Conservation (phyloP, 2,888 invertebrate species). For the Eupithecia insigniata region DNA sequence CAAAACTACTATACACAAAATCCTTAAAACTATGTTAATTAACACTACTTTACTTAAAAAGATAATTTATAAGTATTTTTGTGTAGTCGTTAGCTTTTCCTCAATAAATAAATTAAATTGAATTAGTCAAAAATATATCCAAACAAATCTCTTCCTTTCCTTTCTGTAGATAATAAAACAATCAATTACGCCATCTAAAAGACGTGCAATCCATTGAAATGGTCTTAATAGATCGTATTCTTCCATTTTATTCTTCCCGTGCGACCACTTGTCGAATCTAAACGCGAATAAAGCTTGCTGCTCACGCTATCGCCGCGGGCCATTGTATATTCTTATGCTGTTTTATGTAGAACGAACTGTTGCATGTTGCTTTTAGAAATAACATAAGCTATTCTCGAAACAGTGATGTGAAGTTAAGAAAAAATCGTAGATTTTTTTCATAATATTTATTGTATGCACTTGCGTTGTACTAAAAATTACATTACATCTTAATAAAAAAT, state of each 20-base stretch:
- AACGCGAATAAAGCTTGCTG: constrained; percentile 45
- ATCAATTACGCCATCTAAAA: constrained; percentile 13
- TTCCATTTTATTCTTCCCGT: constrained; percentile 41
- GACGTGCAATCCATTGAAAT: constrained; percentile 22
- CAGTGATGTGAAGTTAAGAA: neutral
- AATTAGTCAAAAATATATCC: neutral
- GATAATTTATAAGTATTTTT: no score
- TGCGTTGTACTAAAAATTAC: no score
- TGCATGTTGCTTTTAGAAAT: constrained; percentile 3
- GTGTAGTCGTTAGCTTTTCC: no score
- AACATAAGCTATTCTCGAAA: neutral
- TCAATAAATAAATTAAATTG: no score
- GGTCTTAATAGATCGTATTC: constrained; percentile 38
- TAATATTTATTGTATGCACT: no score
- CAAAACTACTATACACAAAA: no score
- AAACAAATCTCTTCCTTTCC: neutral
- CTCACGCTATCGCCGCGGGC: constrained; percentile 42
- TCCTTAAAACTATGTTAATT: no score
- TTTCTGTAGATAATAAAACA: neutral
- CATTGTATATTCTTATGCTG: constrained; percentile 37
- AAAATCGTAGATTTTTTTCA: neutral
- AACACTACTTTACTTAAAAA: no score
- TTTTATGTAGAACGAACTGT: constrained; percentile 27
- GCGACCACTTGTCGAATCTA: constrained; percentile 46
- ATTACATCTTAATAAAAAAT: no score